These are phyloP conservation scores for Rhimphoctona megacephalus DNA, from an alignment of 2,888 invertebrate genomes.

Conservation along the genomic window DNA sequence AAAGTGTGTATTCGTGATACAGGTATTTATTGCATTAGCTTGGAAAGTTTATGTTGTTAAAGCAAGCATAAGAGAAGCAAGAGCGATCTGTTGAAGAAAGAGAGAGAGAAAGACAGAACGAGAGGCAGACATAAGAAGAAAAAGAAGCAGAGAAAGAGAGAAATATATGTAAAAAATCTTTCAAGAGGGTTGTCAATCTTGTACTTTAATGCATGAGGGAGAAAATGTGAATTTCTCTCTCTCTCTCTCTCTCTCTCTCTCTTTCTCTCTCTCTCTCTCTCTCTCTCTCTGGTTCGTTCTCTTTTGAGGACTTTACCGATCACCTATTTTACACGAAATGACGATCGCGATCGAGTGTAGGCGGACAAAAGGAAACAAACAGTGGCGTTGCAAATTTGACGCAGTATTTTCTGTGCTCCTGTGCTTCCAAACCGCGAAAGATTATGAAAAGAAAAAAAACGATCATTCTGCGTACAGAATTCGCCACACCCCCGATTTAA, in stretches of 20 bases:
- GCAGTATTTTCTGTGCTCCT: slow-evolving; percentile 1
- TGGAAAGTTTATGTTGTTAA: slow-evolving; percentile 57
- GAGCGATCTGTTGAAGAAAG: background rate
- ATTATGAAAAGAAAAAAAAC: slow-evolving; percentile 18
- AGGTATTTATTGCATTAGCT: slow-evolving; percentile 61
- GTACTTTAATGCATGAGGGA: slow-evolving; percentile 14
- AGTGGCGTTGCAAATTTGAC: slow-evolving; percentile 43
- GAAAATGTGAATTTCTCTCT: background rate
- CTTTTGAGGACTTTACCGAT: slow-evolving; percentile 15
- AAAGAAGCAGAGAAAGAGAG: background rate
- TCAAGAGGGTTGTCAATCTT: slow-evolving; percentile 17
- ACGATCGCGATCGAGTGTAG: slow-evolving; percentile 22
- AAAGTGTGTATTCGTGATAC: slow-evolving; percentile 45
- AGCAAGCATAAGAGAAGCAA: slow-evolving; percentile 9
- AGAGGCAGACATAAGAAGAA: background rate
- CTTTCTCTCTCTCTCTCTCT: too few relatives aligned
- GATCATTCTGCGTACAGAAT: slow-evolving; percentile 14
- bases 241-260: background rate
- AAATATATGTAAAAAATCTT: background rate
- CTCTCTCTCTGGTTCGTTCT: background rate
- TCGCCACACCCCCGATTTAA: slow-evolving; percentile 27
- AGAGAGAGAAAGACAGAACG: background rate
- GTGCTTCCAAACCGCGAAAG: slow-evolving; percentile 11
- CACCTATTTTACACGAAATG: slow-evolving; percentile 16
- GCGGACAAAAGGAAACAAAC: slow-evolving; percentile 55